Base-by-base conservation (phyloP, 2,113 vertebrate species). In the Oenanthe melanoleuca region DNA sequence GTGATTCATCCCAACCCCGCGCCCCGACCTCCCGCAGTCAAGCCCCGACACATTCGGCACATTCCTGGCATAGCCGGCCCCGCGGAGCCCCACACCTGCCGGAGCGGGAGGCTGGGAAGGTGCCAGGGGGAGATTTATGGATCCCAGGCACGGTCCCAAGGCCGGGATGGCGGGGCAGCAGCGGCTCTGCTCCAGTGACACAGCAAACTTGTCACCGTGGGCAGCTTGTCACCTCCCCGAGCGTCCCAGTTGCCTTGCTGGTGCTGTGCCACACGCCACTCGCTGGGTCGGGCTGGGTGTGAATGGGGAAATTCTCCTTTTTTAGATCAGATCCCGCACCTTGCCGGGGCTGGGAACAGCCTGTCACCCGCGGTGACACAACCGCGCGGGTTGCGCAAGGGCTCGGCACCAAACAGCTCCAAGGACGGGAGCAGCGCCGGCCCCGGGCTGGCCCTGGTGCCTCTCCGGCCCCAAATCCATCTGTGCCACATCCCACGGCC, bases 21-120 rank as follows among this genome's bases (percentile, higher is more conserved):
- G 9, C 67, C 86, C 89, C 47, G 70, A 94, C 91, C 80, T 93
- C 92, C 74, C 13, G 57, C 80, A 67, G 63, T 95, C 98, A 97
- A 97, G 98, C 94, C 97, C n/a, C 79, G 63, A 96, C 98, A 50
- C 69, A 97, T 91, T 74, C 94, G 84, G 66, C 67, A 17, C 91
- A 98, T 98, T 98, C 97, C 96, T 94, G 86, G 93, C 97, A 87
- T 92, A 93, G 96, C 92, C 60, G 29, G 91, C 44, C 0, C 12
- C 22, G 24, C 5, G 1, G 56, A 91, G 69, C 93, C 86, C 52
- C 69, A 85, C 85, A 93, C 93, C 87, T 93, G 93, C 69, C 31
- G 5, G 70, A 55, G 79, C 18, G 5, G 6, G 14, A 57, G 80
- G 9, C 52, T 56, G 84, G 80, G 73, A 1, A 38, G 69, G 12